phyloP scores from a whole-genome alignment of 35 echinoderm and acorn worm genomes.

The Ophiothrix spiculata region DNA sequence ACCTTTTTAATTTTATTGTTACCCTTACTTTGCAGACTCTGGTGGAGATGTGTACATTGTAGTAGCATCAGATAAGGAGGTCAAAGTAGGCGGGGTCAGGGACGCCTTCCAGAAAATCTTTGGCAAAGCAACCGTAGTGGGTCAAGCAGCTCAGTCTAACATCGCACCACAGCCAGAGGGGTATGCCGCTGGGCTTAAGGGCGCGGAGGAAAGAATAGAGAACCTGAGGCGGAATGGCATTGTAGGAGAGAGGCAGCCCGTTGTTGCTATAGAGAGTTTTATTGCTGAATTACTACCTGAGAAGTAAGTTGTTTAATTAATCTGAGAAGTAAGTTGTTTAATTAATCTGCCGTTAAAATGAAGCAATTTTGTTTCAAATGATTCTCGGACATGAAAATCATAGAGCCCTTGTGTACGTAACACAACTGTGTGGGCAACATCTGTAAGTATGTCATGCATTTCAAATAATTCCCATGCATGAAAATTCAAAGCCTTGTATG shows the following conservation, averaged over 20 bases:
- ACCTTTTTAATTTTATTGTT: constrained; percentile 8
- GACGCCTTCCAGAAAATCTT: constrained; percentile 98
- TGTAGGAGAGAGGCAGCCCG: constrained; percentile 76
- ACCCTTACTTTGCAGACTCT: constrained; percentile 58
- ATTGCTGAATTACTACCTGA: constrained; percentile 95
- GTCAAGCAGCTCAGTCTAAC: constrained; percentile 78
- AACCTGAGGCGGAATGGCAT: constrained; percentile 78
- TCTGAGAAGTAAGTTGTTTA: no score
- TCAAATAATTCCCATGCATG: no score
- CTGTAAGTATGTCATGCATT: no score
- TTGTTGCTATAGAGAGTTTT: constrained; percentile 88
- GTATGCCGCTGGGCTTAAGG: constrained; percentile 91
- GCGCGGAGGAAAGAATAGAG: constrained; percentile 87
- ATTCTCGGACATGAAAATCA: no score
- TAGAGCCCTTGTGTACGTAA: no score
- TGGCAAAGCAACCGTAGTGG: constrained; percentile 76
- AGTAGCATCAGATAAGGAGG: constrained; percentile 92
- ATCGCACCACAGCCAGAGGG: constrained; percentile 99
- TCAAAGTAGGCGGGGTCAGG: constrained; percentile 77
- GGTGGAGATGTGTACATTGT: constrained; percentile 83
- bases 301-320: no score
- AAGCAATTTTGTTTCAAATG: no score
- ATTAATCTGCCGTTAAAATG: no score
- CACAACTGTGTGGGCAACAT: no score
- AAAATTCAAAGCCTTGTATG: no score